Evolutionary conservation across 1,140 invertebrate genomes (phyloP).

Genomic region (Pinna nobilis): DNA sequence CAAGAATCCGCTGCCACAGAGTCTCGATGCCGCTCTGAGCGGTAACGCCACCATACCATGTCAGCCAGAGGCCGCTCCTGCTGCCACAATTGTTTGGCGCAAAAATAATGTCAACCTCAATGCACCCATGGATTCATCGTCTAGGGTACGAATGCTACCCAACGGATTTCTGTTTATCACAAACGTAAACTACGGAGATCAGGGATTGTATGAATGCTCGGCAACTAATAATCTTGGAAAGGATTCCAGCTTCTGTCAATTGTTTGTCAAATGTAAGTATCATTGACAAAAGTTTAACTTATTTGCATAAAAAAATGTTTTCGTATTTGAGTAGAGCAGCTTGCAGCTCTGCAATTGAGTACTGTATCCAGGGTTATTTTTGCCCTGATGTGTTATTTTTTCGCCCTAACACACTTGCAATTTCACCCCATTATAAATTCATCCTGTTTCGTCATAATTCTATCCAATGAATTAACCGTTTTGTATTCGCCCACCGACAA

Average conservation of each 20-base stretch:
- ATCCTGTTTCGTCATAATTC: no score
- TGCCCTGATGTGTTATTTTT: no score
- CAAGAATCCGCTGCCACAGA: conserved; percentile 89
- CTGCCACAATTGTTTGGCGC: conserved; percentile 86
- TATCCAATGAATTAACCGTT: no score
- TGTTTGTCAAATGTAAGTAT: conserved; percentile 57
- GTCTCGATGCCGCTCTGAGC: conserved; percentile 91
- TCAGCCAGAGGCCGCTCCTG: conserved; percentile 94
- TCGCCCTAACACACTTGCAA: no score
- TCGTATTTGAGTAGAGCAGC: no score
- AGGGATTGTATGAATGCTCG: conserved; percentile 57
- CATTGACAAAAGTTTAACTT: neutral
- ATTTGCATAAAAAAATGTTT: neutral
- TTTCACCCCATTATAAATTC: no score
- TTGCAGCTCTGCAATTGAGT: no score
- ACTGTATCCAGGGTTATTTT: no score
- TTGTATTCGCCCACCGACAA: no score
- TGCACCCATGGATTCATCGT: conserved; percentile 68
- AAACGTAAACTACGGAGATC: conserved; percentile 40
- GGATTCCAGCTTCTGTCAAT: conserved; percentile 39
- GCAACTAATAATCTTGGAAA: conserved; percentile 56
- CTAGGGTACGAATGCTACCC: conserved; percentile 79
- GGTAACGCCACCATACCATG: conserved; percentile 95
- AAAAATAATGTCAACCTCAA: conserved; percentile 87
- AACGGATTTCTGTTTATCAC: conserved; percentile 54